Conservation (phyloP, 2,797 vertebrate genomes). For the Alfaro cultratus region DNA sequence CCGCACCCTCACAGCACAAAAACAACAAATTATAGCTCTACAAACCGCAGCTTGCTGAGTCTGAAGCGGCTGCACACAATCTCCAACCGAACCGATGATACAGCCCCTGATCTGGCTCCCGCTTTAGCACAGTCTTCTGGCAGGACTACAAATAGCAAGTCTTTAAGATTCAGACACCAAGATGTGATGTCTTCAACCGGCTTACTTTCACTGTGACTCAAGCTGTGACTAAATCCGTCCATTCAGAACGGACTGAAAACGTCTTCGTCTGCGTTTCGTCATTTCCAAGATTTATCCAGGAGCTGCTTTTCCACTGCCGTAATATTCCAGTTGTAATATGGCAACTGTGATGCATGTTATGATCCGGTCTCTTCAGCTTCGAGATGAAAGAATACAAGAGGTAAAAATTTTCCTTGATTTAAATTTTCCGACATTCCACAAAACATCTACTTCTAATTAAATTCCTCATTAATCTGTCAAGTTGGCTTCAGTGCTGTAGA, state of each 20-base stretch:
- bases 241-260: slow-evolving; percentile 15
- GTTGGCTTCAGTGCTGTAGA: background rate
- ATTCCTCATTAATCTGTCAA: background rate
- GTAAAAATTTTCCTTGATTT: background rate
- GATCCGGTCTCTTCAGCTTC: background rate
- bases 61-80: slow-evolving; percentile 38
- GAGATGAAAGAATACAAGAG: background rate
- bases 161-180: slow-evolving; percentile 34
- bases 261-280: slow-evolving; percentile 5
- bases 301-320: slow-evolving; percentile 9
- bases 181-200: slow-evolving; percentile 42
- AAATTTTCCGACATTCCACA: background rate
- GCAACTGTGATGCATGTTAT: slow-evolving; percentile 3
- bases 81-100: slow-evolving; percentile 26
- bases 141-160: slow-evolving; percentile 21
- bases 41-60: slow-evolving; percentile 48
- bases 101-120: slow-evolving; percentile 18
- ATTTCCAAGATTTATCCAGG: slow-evolving; percentile 11
- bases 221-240: slow-evolving; percentile 14
- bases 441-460: background rate
- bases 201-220: slow-evolving; percentile 62
- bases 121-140: slow-evolving; percentile 24
- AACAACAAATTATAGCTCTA: slow-evolving; percentile 77
- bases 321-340: slow-evolving; percentile 13
- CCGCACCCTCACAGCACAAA: slow-evolving; percentile 73